Evolutionary conservation across 2,113 vertebrate genomes (phyloP).

Genomic region (Noctilio leporinus): DNA sequence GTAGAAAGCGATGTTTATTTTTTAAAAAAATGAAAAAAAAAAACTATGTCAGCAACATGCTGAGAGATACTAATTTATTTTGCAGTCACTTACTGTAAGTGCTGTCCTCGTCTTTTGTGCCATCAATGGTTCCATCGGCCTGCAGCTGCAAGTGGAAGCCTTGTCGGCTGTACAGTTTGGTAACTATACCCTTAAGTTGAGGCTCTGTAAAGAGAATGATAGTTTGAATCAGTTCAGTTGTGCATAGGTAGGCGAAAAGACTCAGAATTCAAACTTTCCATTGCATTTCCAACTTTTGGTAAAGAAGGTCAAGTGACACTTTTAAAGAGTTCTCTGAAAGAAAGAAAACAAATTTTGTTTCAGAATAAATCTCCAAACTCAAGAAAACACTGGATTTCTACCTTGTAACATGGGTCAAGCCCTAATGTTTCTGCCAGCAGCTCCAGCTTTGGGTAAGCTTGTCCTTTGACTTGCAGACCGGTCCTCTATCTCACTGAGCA

Average conservation of each 20-base stretch:
- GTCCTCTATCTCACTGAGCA: conserved; percentile 58
- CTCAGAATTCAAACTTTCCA: conserved; percentile 13
- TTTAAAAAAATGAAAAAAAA: background rate
- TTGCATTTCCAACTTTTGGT: background rate
- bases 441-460: background rate
- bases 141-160: conserved; percentile 98
- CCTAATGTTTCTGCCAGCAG: conserved; percentile 33
- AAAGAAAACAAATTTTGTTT: conserved; percentile 29
- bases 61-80: background rate
- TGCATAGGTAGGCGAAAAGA: background rate
- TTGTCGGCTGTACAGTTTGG: conserved; percentile 99
- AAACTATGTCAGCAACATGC: conserved; percentile 50
- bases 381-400: conserved; percentile 65
- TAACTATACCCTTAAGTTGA: conserved; percentile 99
- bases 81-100: conserved; percentile 91
- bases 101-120: conserved; percentile 98
- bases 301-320: background rate
- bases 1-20: background rate
- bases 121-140: conserved; percentile 98
- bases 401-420: background rate
- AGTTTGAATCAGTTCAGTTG: conserved; percentile 67
- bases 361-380: conserved; percentile 37
- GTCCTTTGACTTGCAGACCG: conserved; percentile 46
- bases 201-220: conserved; percentile 87
- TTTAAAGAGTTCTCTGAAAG: conserved; percentile 8